Percentiles rank a stretch among this genome's conserved stretches.
Conservation (phyloP, 2,797 vertebrate genomes). For the Pempheris klunzingeri region DNA sequence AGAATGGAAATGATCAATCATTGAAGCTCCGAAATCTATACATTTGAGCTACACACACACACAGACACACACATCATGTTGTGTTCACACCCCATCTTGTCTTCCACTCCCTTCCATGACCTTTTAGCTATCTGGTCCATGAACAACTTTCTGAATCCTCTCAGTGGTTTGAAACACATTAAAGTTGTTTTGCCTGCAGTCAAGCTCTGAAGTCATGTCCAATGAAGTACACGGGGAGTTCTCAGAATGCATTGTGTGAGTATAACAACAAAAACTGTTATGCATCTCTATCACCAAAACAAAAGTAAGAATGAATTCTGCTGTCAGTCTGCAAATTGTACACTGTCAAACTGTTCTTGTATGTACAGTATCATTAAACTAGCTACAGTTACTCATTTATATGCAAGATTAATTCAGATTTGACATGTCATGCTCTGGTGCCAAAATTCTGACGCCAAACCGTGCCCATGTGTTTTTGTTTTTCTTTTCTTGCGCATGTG, state of each 20-base stretch:
- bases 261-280: constrained; percentile 40
- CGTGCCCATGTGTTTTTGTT: constrained; percentile 77
- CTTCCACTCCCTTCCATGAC: constrained; percentile 57
- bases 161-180: constrained; percentile 39
- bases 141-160: constrained; percentile 51
- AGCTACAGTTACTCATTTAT: constrained; percentile 60
- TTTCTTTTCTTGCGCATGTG: constrained; percentile 76
- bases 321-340: constrained; percentile 33
- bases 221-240: constrained; percentile 64
- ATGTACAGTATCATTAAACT: constrained; percentile 50
- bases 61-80: constrained; percentile 9
- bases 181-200: constrained; percentile 57
- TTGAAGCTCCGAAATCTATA: constrained; percentile 35
- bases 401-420: constrained; percentile 68
- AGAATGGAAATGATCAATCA: constrained; percentile 67
- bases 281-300: constrained; percentile 49
- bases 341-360: constrained; percentile 3
- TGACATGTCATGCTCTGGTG: constrained; percentile 66
- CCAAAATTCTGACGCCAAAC: constrained; percentile 68
- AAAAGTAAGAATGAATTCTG: constrained; percentile 44
- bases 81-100: constrained; percentile 57
- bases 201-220: constrained; percentile 56
- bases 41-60: constrained; percentile 3
- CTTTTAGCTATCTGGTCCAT: constrained; percentile 43
- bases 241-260: constrained; percentile 65